Evolutionary conservation across 2,888 invertebrate species (phyloP).

Genomic region (Perizoma affinitatum): DNA sequence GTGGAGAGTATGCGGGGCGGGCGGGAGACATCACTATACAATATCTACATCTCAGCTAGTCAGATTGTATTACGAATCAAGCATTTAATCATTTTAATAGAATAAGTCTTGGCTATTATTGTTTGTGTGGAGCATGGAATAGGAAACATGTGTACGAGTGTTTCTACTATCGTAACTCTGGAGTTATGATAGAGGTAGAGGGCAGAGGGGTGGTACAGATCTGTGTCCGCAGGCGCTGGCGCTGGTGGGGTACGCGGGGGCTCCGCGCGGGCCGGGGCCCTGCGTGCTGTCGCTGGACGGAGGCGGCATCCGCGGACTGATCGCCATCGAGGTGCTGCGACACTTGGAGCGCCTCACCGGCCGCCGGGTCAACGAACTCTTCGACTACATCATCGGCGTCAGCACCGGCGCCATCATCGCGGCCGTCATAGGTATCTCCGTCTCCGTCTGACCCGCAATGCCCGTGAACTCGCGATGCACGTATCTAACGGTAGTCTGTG

Average conservation of each 20-base stretch:
- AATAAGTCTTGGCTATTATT: too few relatives aligned
- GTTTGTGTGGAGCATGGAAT: too few relatives aligned
- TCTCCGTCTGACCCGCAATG: background rate
- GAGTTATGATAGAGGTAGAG: too few relatives aligned
- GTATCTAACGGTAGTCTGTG: too few relatives aligned
- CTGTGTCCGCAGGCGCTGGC: constrained; percentile 80
- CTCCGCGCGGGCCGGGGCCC: constrained; percentile 89
- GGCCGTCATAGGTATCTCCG: constrained; percentile 85
- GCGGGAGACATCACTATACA: too few relatives aligned
- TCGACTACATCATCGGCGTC: constrained; percentile 94
- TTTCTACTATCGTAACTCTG: too few relatives aligned
- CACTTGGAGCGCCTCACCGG: constrained; percentile 90
- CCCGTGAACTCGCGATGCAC: too few relatives aligned
- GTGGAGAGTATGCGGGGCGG: too few relatives aligned
- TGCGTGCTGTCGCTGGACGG: constrained; percentile 94
- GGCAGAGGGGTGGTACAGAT: background rate
- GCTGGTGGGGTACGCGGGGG: constrained; percentile 88
- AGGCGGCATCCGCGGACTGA: constrained; percentile 94
- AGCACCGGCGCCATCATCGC: constrained; percentile 93
- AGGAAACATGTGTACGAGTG: too few relatives aligned
- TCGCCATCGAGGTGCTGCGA: constrained; percentile 92
- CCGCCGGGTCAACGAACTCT: constrained; percentile 88
- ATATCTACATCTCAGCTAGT: too few relatives aligned
- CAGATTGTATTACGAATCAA: too few relatives aligned
- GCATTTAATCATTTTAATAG: too few relatives aligned